Evolutionary conservation across 2,888 invertebrate genomes (phyloP), one percentile per base, ranked within the genome.

Genomic region (Amorpha juglandis): DNA sequence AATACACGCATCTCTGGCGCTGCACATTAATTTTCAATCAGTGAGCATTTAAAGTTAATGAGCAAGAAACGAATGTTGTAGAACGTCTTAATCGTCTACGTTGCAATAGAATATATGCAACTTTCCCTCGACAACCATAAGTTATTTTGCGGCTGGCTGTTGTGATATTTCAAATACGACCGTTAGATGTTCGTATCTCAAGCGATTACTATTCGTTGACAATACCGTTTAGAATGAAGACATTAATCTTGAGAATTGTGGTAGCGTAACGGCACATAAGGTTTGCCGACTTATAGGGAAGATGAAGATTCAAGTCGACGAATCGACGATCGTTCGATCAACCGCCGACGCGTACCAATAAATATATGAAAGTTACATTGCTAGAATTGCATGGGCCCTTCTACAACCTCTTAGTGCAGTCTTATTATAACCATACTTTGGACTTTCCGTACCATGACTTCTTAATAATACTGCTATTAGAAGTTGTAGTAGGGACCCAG

Each of bases 1-100:
- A 83, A 78, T 77, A 80, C 74, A 76, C 82, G 80, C 78, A 72
- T 77, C 78, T 77, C 75, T 80, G 78, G 69, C 71, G 67, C 69
- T 71, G 69, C 72, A 78, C 79, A 79, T 86, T 82, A 81, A 80
- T 78, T 80, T 82, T 81, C 80, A 82, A 84, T 86, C 78, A 80
- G 69, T 68, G 67, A 71, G 70, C 69, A 65, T 73, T 71, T 69
- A 72, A 58, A 66, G 66, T 66, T 74, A 74, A 74, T 73, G 71
- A 76, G 66, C 70, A 63, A 72, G 62, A 66, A 50, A 64, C 58
- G 63, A 67, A 50, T 42, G 33, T 65, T 66, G 68, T 16, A 68
- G 64, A 69, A 73, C 68, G 70, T 71, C 67, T 69, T 63, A 62
- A 71, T 69, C 67, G 64, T 70, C 65, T 68, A 70, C 62, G 69